Conservation (phyloP, 2,113 vertebrate species). For the Madoqua kirkii region DNA sequence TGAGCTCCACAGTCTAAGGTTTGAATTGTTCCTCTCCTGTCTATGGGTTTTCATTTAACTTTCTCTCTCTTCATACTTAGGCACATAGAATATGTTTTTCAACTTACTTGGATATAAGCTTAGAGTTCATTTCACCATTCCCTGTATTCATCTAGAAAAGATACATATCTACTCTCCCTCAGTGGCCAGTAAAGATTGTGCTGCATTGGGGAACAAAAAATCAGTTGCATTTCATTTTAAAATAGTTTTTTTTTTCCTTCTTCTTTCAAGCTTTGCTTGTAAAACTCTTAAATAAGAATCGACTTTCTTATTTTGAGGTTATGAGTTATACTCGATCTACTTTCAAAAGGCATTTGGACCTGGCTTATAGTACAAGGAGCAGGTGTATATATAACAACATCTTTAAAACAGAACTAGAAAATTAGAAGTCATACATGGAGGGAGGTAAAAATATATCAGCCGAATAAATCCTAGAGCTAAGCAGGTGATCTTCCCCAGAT, state of each 20-base stretch:
- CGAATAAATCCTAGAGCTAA: not conserved
- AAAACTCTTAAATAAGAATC: not conserved
- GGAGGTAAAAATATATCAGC: not conserved
- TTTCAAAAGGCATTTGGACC: not conserved
- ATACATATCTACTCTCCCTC: not conserved
- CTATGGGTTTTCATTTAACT: not conserved
- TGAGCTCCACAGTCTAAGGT: slow-evolving; percentile 1
- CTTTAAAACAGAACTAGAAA: slow-evolving; percentile 18
- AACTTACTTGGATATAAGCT: not conserved
- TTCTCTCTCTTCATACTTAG: not conserved
- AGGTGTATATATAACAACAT: not conserved
- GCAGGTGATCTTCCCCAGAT: not conserved
- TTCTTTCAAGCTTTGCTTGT: not conserved
- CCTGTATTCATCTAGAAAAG: not conserved
- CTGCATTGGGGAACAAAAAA: not conserved
- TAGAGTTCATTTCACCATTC: not conserved
- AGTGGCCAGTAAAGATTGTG: not conserved
- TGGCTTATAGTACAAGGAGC: not conserved
- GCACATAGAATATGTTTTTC: not conserved
- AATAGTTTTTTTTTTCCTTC: not conserved
- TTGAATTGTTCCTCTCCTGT: slow-evolving; percentile 28
- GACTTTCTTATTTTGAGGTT: not conserved
- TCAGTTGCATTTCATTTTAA: not conserved
- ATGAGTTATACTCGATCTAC: not conserved
- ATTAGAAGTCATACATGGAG: not conserved